Base-by-base conservation (phyloP, 2,888 invertebrate genomes). In the Hylaea fasciaria region DNA sequence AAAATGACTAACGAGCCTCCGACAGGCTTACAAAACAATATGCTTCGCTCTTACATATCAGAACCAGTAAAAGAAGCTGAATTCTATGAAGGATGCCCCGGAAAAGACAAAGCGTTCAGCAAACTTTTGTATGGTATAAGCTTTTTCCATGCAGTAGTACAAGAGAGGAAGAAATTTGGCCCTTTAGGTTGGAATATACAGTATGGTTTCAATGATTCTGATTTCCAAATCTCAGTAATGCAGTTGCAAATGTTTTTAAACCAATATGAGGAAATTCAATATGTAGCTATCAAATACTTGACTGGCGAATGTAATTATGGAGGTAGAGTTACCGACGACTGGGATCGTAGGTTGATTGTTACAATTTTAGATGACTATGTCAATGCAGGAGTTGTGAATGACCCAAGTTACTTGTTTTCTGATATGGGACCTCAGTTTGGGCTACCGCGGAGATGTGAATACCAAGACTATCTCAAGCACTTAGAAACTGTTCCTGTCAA, bases 1-100 rank as follows among this genome's bases (percentile, higher is more conserved):
- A 98, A 98, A 93, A 98, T 98, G 96, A 98, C 98, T 0, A 98
- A 98, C 78, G 98, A 98, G 85, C 96, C 97, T 0, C 98, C 98
- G 0, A 96, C 96, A 5, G 98, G 97, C 0, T 92, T 98, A 14
- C 95, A 96, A 74, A 96, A 97, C 83, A 98, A 98, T 88, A 92
- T 98, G 45, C 91, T 95, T 52, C 94, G 97, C 73, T 97, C 97
- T 0, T 98, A 97, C 80, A 94, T 95, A 68, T 96, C 96, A 5
- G 97, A 98, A 78, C 98, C 98, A 0, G 94, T 98, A 63, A 96
- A 96, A 78, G 96, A 97, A 86, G 89, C 94, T 0, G 94, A 94
- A 53, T 98, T 98, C 87, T 98, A 95, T 75, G 90, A 91, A 84
- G 96, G 97, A 0, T 97, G 97, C 80, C 94, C 95, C 0, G 95